These are phyloP conservation scores for Fragum fragum DNA, from an alignment of 2,888 invertebrate genomes.

Conservation along the genomic window DNA sequence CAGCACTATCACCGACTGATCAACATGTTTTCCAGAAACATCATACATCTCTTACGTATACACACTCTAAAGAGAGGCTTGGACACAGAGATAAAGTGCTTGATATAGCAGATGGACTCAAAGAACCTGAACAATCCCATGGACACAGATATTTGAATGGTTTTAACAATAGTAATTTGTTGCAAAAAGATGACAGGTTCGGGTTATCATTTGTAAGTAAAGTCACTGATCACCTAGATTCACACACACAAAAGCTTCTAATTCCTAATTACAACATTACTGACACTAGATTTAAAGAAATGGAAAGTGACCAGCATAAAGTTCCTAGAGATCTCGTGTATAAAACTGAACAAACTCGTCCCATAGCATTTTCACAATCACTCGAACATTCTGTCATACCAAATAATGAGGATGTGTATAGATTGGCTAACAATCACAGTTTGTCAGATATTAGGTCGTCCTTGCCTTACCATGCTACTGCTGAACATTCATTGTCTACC, in stretches of 20 bases:
- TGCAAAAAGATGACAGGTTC: neutral
- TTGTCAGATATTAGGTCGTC: neutral
- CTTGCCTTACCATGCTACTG: conserved; percentile 11
- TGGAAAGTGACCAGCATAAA: neutral
- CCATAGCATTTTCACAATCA: neutral
- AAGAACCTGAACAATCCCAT: neutral
- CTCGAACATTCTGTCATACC: neutral
- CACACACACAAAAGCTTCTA: no score
- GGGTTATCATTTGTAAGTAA: neutral
- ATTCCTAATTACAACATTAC: neutral
- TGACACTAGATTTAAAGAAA: neutral
- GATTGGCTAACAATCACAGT: neutral
- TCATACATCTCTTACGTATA: neutral
- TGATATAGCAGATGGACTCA: neutral
- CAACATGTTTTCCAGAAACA: neutral
- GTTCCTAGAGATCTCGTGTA: neutral
- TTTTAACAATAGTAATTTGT: neutral
- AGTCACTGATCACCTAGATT: neutral
- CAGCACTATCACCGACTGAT: neutral
- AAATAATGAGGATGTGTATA: neutral
- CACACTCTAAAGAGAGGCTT: neutral
- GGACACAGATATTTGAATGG: neutral
- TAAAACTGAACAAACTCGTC: neutral
- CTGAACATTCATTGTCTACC: conserved; percentile 20
- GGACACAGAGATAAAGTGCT: neutral